Conservation (phyloP, 2,797 vertebrate species). For the Sphenodon punctatus region DNA sequence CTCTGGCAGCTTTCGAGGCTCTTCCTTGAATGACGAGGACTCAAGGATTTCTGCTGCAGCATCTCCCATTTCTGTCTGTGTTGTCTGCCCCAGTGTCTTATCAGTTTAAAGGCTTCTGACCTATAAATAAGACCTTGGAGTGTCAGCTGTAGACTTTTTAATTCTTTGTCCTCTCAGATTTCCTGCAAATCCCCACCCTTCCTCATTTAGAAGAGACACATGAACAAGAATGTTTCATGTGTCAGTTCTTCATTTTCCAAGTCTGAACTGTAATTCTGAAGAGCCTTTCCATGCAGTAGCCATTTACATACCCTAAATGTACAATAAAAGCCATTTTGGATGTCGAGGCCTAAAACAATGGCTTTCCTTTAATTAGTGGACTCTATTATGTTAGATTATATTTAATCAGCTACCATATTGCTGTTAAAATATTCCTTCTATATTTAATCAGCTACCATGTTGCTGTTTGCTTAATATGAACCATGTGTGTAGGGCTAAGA, state of each 20-base stretch:
- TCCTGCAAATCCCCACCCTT: background rate
- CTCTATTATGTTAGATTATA: background rate
- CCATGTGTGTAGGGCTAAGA: background rate
- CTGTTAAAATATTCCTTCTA: background rate
- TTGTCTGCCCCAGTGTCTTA: background rate
- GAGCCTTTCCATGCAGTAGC: background rate
- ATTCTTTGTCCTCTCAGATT: background rate
- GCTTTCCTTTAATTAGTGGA: background rate
- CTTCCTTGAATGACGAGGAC: background rate
- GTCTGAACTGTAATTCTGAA: background rate
- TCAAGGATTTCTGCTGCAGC: background rate
- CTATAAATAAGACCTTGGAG: background rate
- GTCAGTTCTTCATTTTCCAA: background rate
- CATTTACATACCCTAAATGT: background rate
- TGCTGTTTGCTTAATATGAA: background rate
- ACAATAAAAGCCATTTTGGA: background rate
- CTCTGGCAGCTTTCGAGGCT: background rate
- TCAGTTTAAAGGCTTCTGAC: background rate
- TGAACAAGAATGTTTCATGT: background rate
- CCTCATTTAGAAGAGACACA: background rate
- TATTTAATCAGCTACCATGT: conserved; percentile 7
- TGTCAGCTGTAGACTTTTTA: background rate
- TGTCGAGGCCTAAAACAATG: background rate
- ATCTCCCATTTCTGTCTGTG: background rate
- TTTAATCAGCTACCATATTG: no score